phyloP scores from a whole-genome alignment of 2,113 vertebrate genomes.

The Chamaea fasciata region DNA sequence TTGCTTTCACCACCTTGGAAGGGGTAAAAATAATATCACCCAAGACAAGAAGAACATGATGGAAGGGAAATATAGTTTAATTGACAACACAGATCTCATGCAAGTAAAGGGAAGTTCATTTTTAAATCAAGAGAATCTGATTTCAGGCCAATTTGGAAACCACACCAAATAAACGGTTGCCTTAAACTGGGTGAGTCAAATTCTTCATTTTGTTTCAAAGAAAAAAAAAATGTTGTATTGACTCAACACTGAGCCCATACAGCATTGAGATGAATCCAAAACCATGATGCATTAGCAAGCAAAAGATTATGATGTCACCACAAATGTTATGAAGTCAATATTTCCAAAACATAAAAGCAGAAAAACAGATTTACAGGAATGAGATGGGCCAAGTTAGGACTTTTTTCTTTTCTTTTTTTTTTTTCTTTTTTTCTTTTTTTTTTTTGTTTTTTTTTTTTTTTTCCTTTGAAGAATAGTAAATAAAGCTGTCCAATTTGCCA shows the following conservation, averaged over 20 bases:
- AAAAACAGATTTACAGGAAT: conserved; percentile 44
- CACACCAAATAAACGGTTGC: neutral
- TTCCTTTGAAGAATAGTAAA: neutral
- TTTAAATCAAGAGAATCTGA: conserved; percentile 5
- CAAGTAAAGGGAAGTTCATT: conserved; percentile 32
- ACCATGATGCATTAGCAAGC: conserved; percentile 46
- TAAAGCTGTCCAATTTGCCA: neutral
- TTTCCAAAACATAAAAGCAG: conserved; percentile 28
- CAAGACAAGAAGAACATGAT: neutral
- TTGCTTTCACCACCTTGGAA: conserved; percentile 48
- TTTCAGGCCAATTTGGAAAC: conserved; percentile 18
- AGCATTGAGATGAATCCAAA: conserved; percentile 36
- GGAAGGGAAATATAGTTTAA: neutral
- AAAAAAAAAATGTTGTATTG: conserved; percentile 21
- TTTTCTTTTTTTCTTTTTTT: neutral
- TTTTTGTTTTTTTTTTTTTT: neutral
- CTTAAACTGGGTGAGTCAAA: conserved; percentile 28
- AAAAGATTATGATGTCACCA: conserved; percentile 56
- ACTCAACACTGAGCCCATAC: conserved; percentile 34
- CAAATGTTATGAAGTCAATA: conserved; percentile 38
- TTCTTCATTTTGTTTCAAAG: neutral
- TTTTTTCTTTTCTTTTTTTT: neutral
- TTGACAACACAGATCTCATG: conserved; percentile 17
- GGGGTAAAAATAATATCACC: conserved; percentile 39
- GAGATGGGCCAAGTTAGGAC: neutral